phyloP scores from a whole-genome alignment of 2,797 vertebrate genomes.

The Epinephelus coioides region DNA sequence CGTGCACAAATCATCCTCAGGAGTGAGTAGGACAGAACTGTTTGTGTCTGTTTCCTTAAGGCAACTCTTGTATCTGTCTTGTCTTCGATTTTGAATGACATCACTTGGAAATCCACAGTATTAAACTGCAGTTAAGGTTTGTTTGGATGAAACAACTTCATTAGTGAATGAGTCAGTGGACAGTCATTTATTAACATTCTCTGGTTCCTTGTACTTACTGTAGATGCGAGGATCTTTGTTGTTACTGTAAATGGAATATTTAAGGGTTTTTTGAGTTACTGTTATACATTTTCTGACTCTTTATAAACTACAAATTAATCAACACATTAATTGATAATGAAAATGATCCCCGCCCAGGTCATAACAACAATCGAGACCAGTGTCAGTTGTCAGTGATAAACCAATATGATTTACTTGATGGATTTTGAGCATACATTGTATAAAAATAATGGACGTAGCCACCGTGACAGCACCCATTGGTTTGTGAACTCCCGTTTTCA shows the following conservation, averaged over 20 bases:
- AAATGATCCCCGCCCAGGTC: background rate
- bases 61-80: background rate
- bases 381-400: too few species aligned
- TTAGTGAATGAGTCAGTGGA: too few species aligned
- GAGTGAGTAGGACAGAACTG: constrained; percentile 79
- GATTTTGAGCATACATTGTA: too few species aligned
- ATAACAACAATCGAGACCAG: background rate
- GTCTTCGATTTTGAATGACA: background rate
- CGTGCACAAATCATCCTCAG: constrained; percentile 79
- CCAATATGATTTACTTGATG: too few species aligned
- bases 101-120: background rate
- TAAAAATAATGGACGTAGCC: too few species aligned
- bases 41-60: background rate
- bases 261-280: too few species aligned
- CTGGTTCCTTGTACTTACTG: background rate
- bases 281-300: background rate
- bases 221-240: background rate
- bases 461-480: too few species aligned
- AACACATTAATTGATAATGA: background rate
- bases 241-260: background rate
- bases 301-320: background rate
- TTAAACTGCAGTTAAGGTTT: background rate
- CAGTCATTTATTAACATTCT: background rate
- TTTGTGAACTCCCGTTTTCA: too few species aligned
- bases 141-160: background rate